Conservation (phyloP, 1,140 invertebrate genomes). For the Riptortus pedestris region DNA sequence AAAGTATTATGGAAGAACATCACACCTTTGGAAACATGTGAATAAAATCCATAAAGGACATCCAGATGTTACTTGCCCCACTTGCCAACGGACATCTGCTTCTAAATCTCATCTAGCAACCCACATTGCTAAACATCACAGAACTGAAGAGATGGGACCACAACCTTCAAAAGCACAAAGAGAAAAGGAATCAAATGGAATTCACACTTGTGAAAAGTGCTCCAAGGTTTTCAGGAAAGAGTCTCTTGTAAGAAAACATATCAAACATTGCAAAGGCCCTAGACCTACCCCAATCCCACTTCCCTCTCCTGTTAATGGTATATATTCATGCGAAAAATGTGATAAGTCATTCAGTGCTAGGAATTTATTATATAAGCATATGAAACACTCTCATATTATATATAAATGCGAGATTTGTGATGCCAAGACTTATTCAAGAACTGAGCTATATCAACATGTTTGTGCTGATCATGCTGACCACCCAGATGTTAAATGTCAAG, state of each 20-base stretch:
- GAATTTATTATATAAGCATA: slow-evolving; percentile 32
- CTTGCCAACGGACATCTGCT: slow-evolving; percentile 48
- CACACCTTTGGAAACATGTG: slow-evolving; percentile 53
- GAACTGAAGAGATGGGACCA: slow-evolving; percentile 24
- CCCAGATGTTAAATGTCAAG: slow-evolving; percentile 42
- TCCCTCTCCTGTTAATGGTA: slow-evolving; percentile 26
- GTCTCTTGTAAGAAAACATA: slow-evolving; percentile 33
- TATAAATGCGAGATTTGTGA: slow-evolving; percentile 41
- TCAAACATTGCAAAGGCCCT: slow-evolving; percentile 34
- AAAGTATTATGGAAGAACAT: slow-evolving; percentile 50
- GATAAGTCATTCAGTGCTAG: slow-evolving; percentile 31
- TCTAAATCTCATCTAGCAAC: slow-evolving; percentile 47
- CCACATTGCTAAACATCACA: slow-evolving; percentile 49
- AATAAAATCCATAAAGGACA: slow-evolving; percentile 51
- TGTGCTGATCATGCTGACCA: slow-evolving; percentile 45
- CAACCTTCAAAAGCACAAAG: slow-evolving; percentile 1
- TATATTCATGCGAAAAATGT: slow-evolving; percentile 32
- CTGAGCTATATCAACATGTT: slow-evolving; percentile 49
- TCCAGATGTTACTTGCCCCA: slow-evolving; percentile 47
- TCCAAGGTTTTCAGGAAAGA: slow-evolving; percentile 33
- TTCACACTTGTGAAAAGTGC: slow-evolving; percentile 32
- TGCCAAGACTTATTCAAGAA: slow-evolving; percentile 41
- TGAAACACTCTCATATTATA: slow-evolving; percentile 31
- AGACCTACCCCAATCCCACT: slow-evolving; percentile 10
- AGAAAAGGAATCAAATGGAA: slow-evolving; percentile 21